Conservation (phyloP, 2,113 vertebrate genomes). For the Brachyhypopomus occidentalis region DNA sequence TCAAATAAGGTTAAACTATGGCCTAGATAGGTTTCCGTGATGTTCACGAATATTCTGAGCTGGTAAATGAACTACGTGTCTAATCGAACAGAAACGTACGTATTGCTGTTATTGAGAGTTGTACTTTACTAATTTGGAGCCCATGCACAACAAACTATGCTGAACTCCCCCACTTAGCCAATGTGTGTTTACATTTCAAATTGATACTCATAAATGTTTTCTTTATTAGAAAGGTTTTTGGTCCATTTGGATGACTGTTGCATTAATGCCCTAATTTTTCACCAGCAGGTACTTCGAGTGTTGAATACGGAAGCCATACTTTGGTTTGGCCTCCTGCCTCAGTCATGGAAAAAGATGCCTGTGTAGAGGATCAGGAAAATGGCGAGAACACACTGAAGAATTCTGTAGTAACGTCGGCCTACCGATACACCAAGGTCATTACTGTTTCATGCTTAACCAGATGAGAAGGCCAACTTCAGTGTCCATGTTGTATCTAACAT, state of each 20-base stretch:
- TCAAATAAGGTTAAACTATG: too few relatives aligned
- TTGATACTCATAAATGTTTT: too few relatives aligned
- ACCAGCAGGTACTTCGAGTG: slow-evolving; percentile 51
- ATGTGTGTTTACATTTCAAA: too few relatives aligned
- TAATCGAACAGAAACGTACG: too few relatives aligned
- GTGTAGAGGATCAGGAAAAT: slow-evolving; percentile 77
- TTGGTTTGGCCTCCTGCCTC: slow-evolving; percentile 52
- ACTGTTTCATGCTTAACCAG: not conserved
- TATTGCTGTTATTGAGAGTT: too few relatives aligned
- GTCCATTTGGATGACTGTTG: not conserved
- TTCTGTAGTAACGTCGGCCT: slow-evolving; percentile 68
- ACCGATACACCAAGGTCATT: slow-evolving; percentile 90
- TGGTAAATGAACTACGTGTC: too few relatives aligned
- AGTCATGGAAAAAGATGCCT: slow-evolving; percentile 88
- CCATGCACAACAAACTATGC: not conserved
- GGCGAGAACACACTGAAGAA: slow-evolving; percentile 75
- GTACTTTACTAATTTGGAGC: too few relatives aligned
- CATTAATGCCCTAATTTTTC: not conserved
- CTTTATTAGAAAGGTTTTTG: not conserved
- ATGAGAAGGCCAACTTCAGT: not conserved
- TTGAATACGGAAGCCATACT: slow-evolving; percentile 46
- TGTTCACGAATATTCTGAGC: too few relatives aligned
- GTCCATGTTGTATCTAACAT: not conserved
- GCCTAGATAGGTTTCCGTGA: too few relatives aligned
- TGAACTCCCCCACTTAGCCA: not conserved